Evolutionary conservation across 1,140 invertebrate genomes (phyloP).

Genomic region (Adoxophyes honmai): DNA sequence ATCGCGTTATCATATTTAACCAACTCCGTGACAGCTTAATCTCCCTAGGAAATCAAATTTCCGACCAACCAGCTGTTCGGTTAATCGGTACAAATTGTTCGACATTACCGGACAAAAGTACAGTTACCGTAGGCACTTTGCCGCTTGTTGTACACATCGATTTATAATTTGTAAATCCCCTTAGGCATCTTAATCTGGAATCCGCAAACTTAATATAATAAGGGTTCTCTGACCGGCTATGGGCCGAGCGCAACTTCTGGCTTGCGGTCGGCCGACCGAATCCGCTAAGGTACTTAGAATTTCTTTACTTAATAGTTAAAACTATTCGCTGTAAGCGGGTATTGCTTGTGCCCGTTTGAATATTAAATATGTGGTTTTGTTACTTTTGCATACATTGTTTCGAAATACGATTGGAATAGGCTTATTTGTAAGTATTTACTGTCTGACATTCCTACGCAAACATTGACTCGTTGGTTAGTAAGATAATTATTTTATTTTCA

Average conservation of each 20-base stretch:
- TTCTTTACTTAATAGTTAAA: too few relatives aligned
- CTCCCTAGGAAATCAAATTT: slow-evolving; percentile 55
- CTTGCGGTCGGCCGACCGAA: neutral
- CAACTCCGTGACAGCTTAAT: slow-evolving; percentile 54
- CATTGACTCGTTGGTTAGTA: too few relatives aligned
- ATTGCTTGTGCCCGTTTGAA: too few relatives aligned
- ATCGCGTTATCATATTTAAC: slow-evolving; percentile 31
- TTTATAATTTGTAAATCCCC: slow-evolving; percentile 4
- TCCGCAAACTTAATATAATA: slow-evolving; percentile 11
- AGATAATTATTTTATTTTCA: too few relatives aligned
- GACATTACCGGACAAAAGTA: neutral
- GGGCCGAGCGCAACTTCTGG: neutral
- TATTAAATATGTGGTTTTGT: too few relatives aligned
- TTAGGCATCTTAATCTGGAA: slow-evolving; percentile 4
- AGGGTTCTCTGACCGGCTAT: neutral
- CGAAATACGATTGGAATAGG: too few relatives aligned
- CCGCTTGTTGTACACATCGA: slow-evolving; percentile 7
- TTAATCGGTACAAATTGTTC: neutral
- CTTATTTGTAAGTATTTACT: too few relatives aligned
- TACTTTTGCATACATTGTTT: too few relatives aligned
- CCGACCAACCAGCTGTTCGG: slow-evolving; percentile 45
- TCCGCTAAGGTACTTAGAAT: too few relatives aligned
- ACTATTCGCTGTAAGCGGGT: too few relatives aligned
- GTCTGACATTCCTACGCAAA: too few relatives aligned
- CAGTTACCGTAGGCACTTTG: neutral